Evolutionary conservation across 2,113 vertebrate genomes (phyloP), one percentile per base, ranked within the genome.

Genomic region (Pseudorectes ferrugineus): DNA sequence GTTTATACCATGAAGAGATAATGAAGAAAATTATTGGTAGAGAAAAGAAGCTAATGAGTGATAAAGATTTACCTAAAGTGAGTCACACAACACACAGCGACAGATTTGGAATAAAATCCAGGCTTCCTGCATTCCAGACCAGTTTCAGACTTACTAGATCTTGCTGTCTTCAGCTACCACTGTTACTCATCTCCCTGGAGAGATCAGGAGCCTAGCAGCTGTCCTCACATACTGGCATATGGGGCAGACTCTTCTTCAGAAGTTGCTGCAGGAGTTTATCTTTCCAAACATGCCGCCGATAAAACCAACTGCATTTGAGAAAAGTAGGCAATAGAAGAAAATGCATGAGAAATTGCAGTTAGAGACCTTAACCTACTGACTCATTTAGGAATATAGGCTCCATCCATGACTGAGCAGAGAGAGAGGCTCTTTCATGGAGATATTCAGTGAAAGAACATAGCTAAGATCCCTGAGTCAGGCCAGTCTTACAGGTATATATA

Each of bases 71-170:
- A n/a, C 51, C 29, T 57, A 42, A 72, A 71, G 26, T 88, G 49
- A 76, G 54, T 70, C 87, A 93, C 35, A 75, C 18, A 87, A 79
- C 45, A 51, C 12, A 52, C 33, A 9, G 3, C 31, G 46, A 62
- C 29, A 66, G 46, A 80, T 88, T 85, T 90, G 71, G 26, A 88
- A 66, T 70, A 70, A 93, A 92, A 92, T 70, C 28, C 71, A 92
- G 54, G 14, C 49, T 88, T 90, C 46, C 55, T 90, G 35, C 35
- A 54, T 90, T 92, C 38, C 48, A 10, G 6, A 80, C 35, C 38
- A 46, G 49, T 82, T 92, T 85, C 71, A 92, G 54, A 90, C 19
- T 51, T 68, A 62, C 18, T 61, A 90, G 88, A 85, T 49, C 46
- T 88, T 88, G n/a, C 36, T 89, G 46, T 82, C 78, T 96, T 90